These are phyloP conservation scores for Chrysoperla carnea DNA, from an alignment of 1,140 invertebrate genomes.

Conservation along the genomic window DNA sequence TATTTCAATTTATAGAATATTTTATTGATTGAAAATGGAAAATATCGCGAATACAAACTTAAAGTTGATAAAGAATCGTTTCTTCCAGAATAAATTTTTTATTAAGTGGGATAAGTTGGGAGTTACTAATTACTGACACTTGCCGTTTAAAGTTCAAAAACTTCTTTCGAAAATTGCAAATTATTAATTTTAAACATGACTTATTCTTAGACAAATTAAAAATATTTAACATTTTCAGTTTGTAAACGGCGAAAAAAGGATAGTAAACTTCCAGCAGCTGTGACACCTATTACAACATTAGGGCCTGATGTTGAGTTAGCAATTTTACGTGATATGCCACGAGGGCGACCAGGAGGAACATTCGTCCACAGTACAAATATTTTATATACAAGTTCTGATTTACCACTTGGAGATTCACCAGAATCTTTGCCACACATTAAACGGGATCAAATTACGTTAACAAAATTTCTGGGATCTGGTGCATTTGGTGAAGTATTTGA, in stretches of 20 bases:
- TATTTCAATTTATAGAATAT: no score
- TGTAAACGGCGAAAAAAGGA: slow-evolving; percentile 35
- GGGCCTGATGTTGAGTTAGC: slow-evolving; percentile 71
- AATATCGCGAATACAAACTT: no score
- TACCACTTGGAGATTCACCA: slow-evolving; percentile 42
- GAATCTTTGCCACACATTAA: slow-evolving; percentile 66
- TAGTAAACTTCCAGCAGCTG: slow-evolving; percentile 22
- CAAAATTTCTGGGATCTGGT: slow-evolving; percentile 82
- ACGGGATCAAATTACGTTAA: slow-evolving; percentile 55
- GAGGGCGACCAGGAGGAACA: slow-evolving; percentile 27
- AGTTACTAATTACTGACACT: no score
- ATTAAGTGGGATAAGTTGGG: no score
- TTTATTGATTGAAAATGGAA: no score
- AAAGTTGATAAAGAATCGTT: no score
- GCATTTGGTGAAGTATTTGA: slow-evolving; percentile 96
- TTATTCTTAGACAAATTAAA: neutral
- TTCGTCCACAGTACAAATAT: slow-evolving; percentile 67
- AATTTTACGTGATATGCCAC: slow-evolving; percentile 64
- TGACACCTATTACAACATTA: slow-evolving; percentile 16
- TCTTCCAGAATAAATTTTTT: no score
- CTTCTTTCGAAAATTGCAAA: no score
- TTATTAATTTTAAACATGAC: no score
- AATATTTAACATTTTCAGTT: slow-evolving; percentile 17
- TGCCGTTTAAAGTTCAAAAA: no score
- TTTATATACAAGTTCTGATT: slow-evolving; percentile 42